Evolutionary conservation across 1,140 invertebrate genomes (phyloP).

Genomic region (Homarus americanus): DNA sequence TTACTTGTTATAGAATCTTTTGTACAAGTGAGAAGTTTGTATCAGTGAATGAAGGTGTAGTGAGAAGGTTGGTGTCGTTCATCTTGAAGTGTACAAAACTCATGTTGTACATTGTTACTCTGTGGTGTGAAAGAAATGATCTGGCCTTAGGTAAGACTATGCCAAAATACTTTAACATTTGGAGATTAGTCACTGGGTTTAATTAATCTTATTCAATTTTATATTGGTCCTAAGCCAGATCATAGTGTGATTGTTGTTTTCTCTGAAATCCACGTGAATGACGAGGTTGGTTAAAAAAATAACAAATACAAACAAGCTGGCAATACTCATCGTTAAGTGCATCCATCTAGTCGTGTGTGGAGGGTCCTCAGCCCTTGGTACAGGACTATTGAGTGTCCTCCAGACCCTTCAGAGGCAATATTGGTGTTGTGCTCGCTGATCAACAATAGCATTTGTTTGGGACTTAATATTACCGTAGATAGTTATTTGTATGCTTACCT

Average conservation of each 20-base stretch:
- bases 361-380: background rate
- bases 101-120: background rate
- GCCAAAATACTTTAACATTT: background rate
- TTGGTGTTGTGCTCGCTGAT: slow-evolving; percentile 1
- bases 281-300: background rate
- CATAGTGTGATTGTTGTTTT: background rate
- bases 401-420: background rate
- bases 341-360: slow-evolving; percentile 9
- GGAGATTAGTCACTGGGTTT: background rate
- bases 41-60: background rate
- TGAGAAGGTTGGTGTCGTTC: background rate
- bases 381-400: background rate
- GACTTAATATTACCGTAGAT: background rate
- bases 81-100: background rate
- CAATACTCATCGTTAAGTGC: background rate
- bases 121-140: background rate
- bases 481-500: background rate
- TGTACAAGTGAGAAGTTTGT: background rate
- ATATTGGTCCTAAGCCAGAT: slow-evolving; percentile 3
- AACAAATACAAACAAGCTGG: slow-evolving; percentile 1
- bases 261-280: background rate
- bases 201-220: background rate
- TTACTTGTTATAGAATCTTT: background rate
- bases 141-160: slow-evolving; percentile 7
- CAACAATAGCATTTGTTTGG: background rate